Evolutionary conservation across 2,113 vertebrate genomes (phyloP).

Genomic region (Melanocharis versteri): DNA sequence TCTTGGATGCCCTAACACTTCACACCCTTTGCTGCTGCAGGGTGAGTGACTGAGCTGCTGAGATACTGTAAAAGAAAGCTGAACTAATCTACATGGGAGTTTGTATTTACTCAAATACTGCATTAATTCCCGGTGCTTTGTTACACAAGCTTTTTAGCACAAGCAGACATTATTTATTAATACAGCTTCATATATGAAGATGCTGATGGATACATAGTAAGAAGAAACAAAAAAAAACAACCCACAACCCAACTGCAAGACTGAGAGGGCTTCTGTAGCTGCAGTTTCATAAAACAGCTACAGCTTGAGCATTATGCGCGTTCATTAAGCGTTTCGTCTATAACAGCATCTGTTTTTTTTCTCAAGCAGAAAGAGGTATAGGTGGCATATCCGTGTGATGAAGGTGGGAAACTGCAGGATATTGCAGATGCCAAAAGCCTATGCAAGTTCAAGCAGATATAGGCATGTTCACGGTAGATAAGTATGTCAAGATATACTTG

Average conservation of each 20-base stretch:
- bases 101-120: not conserved
- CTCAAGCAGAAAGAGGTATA: not conserved
- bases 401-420: not conserved
- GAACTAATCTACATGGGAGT: not conserved
- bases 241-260: not conserved
- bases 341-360: not conserved
- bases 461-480: not conserved
- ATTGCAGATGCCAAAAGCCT: not conserved
- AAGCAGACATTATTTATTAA: not conserved
- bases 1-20: not conserved
- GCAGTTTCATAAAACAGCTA: not conserved
- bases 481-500: not conserved
- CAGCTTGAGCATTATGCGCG: not conserved
- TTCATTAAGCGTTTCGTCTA: not conserved
- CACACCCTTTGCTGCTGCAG: not conserved
- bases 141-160: not conserved
- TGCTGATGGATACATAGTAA: not conserved
- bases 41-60: not conserved
- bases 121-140: not conserved
- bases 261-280: not conserved
- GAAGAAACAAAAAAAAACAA: not conserved
- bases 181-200: not conserved
- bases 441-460: not conserved
- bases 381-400: not conserved
- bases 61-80: not conserved